Percentiles rank a stretch among this genome's conserved stretches.
phyloP scores from a whole-genome alignment of 2,888 invertebrate genomes.

The Cerastis rubricosa region DNA sequence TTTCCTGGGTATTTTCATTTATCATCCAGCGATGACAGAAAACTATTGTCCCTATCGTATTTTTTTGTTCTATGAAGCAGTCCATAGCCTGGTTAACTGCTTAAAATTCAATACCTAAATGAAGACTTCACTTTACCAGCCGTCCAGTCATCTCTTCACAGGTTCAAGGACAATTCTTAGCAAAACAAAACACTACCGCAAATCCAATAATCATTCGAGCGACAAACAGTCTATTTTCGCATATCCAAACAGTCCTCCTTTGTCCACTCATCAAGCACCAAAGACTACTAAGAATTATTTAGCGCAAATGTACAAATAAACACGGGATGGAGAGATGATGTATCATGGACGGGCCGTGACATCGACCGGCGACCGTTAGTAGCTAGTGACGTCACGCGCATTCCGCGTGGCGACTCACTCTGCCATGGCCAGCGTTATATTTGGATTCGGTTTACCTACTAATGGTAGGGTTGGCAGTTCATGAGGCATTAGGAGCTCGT shows the following conservation, averaged over 20 bases:
- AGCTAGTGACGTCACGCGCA: conserved; percentile 79
- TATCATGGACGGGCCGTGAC: conserved; percentile 69
- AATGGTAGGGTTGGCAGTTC: conserved; percentile 69
- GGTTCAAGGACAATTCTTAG: neutral
- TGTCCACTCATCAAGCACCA: conserved; percentile 44
- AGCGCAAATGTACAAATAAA: conserved; percentile 66
- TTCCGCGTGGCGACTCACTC: conserved; percentile 80
- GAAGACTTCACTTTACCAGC: neutral
- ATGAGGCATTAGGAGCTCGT: neutral
- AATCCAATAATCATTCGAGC: conserved; percentile 19
- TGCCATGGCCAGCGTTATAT: conserved; percentile 85
- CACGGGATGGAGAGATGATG: conserved; percentile 67
- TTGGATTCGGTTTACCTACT: conserved; percentile 82
- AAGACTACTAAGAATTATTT: conserved; percentile 50
- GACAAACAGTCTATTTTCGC: conserved; percentile 13
- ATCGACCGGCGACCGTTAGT: conserved; percentile 37
- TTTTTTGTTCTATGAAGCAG: neutral
- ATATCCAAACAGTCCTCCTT: conserved; percentile 32
- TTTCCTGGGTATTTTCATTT: neutral
- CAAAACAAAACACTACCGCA: conserved; percentile 34
- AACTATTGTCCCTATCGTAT: neutral
- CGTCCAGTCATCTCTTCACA: neutral
- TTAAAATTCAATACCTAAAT: neutral
- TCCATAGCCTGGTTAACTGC: neutral
- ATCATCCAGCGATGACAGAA: neutral